Evolutionary conservation across 2,113 vertebrate genomes (phyloP), one percentile per base, ranked within the genome.

Genomic region (Perognathus longimembris): DNA sequence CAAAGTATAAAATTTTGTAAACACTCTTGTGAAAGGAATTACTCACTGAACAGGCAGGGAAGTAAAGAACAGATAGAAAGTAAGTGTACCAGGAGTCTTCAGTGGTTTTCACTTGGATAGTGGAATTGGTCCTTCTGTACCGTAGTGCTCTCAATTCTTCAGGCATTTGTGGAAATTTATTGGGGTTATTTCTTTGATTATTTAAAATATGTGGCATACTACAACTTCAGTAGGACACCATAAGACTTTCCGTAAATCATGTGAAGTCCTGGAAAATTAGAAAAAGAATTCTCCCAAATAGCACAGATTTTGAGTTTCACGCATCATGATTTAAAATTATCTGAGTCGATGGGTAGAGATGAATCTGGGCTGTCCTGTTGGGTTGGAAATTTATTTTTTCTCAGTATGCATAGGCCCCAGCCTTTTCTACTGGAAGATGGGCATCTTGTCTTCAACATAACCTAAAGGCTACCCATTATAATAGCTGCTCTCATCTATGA

Each of bases 1-100:
- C 26, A 76, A 74, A 78, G 32, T 9, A 42, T 77, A 64, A 80
- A 70, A n/a, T 92, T 84, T 91, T 79, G 82, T 50, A 79, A 64
- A 78, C 2, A 73, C 69, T 81, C 57, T 73, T 85, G 61, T 70
- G 34, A 81, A 95, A 66, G 4, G 3, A 7, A 76, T 66, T 32
- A 89, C 2, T 79, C 17, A 66, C 6, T 87, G 32, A 89, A 7
- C 64, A 40, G 45, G 69, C 78, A 89, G 34, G 34, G 77, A 21
- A 80, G 11, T 64, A 17, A 40, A 34, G 22, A 85, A 11, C 61
- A 67, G 9, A 57, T 17, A 22, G 36, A 38, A 87, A 32, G 17
- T 21, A 64, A 76, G 42, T 4, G 1, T n/a, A 18, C 3, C 8
- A 45, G 4, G 17, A 67, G 14, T 30, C 10, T 86, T 4, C 3